Conservation (phyloP, 1,140 invertebrate genomes). For the Ceratina japonica region DNA sequence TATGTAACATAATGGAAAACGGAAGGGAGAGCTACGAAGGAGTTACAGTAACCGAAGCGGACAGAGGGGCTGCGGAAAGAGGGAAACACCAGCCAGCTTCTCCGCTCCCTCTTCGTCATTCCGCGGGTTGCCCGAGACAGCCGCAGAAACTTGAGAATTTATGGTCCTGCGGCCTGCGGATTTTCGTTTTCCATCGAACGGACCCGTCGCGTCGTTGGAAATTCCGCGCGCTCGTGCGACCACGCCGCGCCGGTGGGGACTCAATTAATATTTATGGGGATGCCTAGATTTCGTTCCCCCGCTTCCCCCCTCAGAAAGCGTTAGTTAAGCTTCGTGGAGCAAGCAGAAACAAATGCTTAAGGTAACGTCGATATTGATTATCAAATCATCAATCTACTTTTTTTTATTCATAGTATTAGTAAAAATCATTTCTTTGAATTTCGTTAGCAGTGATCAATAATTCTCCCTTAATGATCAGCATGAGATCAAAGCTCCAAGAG, state of each 20-base stretch:
- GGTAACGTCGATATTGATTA: constrained; percentile 41
- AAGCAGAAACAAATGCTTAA: constrained; percentile 9
- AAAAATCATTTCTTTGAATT: too few species aligned
- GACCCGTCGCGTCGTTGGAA: constrained; percentile 47
- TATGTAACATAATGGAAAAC: constrained; percentile 64
- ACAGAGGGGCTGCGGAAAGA: background rate
- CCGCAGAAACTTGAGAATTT: constrained; percentile 69
- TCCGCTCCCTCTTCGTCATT: constrained; percentile 53
- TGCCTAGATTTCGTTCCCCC: constrained; percentile 29
- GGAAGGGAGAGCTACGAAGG: constrained; percentile 55
- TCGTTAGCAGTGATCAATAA: too few species aligned
- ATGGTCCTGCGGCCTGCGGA: constrained; percentile 61
- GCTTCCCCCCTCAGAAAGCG: background rate
- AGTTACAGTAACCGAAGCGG: constrained; percentile 44
- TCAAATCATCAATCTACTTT: too few species aligned
- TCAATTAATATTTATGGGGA: constrained; percentile 67
- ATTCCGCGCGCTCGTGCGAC: constrained; percentile 52
- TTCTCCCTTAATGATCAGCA: too few species aligned
- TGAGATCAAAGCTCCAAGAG: too few species aligned
- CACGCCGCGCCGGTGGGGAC: constrained; percentile 57
- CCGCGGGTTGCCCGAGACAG: constrained; percentile 61
- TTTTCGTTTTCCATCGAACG: constrained; percentile 64
- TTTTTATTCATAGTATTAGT: too few species aligned
- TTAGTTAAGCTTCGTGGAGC: constrained; percentile 30
- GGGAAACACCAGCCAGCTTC: constrained; percentile 38